These are phyloP conservation scores for Stichopus horrens DNA, from an alignment of 53 echinoderm and acorn worm species.

Conservation along the genomic window DNA sequence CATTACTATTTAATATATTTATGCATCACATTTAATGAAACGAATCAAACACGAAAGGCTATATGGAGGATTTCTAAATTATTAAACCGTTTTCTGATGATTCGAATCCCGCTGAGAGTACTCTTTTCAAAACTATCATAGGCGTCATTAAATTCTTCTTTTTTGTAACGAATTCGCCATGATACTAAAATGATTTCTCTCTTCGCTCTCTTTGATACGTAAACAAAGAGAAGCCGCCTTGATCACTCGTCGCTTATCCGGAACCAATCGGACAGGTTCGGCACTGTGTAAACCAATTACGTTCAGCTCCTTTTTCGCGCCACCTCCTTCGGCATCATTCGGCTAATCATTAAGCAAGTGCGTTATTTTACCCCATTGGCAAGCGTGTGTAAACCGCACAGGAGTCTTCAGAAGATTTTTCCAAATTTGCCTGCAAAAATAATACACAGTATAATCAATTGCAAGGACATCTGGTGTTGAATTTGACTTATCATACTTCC, in stretches of 20 bases:
- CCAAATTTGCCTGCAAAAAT: neutral
- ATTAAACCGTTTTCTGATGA: neutral
- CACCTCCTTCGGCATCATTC: conserved; percentile 18
- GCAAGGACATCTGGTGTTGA: conserved; percentile 34
- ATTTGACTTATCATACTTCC: conserved; percentile 28
- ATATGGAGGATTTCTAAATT: neutral
- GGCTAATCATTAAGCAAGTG: conserved; percentile 1
- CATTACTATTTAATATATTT: too few species aligned
- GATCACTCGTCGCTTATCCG: conserved; percentile 11
- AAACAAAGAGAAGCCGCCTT: conserved; percentile 45
- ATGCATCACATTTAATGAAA: too few species aligned
- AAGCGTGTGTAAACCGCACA: conserved; percentile 19
- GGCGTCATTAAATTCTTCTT: neutral
- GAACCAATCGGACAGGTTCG: neutral
- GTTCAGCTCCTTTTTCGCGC: conserved; percentile 21
- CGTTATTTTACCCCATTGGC: conserved; percentile 38
- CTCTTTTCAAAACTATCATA: neutral
- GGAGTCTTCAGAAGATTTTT: neutral
- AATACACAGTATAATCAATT: conserved; percentile 4
- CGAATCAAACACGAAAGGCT: neutral
- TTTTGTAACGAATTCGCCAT: neutral
- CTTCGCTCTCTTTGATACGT: neutral
- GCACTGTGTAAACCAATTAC: conserved; percentile 4
- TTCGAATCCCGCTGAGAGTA: neutral
- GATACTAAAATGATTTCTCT: neutral